phyloP scores from a whole-genome alignment of 2,888 invertebrate species.

The Hymenopus coronatus region DNA sequence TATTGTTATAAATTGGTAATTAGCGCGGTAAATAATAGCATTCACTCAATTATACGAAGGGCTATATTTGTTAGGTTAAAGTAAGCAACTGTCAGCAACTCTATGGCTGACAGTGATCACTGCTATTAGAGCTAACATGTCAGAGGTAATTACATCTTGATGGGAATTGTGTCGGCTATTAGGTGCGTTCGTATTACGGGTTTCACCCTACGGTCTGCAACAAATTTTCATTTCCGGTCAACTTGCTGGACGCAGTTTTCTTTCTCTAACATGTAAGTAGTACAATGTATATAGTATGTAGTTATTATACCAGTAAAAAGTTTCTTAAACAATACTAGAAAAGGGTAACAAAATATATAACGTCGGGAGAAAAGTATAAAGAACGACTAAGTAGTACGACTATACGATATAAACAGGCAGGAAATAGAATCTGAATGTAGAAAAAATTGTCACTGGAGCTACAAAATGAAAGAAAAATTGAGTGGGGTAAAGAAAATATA shows the following conservation, averaged over 20 bases:
- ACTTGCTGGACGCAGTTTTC: not conserved
- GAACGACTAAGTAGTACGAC: too few relatives aligned
- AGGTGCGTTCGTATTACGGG: not conserved
- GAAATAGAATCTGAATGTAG: too few relatives aligned
- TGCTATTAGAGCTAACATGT: not conserved
- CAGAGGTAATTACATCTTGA: not conserved
- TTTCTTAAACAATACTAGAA: too few relatives aligned
- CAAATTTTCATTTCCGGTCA: not conserved
- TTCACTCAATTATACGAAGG: not conserved
- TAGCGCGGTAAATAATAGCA: not conserved
- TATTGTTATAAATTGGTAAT: not conserved
- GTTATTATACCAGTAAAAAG: too few relatives aligned
- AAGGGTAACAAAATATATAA: too few relatives aligned
- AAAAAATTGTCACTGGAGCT: too few relatives aligned
- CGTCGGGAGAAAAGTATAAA: too few relatives aligned
- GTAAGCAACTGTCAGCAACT: not conserved
- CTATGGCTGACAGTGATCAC: not conserved
- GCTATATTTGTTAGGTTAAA: not conserved
- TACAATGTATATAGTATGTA: too few relatives aligned
- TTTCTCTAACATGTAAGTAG: too few relatives aligned
- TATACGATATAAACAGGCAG: too few relatives aligned
- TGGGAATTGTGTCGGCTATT: not conserved
- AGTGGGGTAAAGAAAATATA: too few relatives aligned
- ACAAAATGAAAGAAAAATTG: too few relatives aligned
- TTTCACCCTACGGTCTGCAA: not conserved